phyloP scores from a whole-genome alignment of 2,888 invertebrate species.

The Rhogogaster chlorosoma region DNA sequence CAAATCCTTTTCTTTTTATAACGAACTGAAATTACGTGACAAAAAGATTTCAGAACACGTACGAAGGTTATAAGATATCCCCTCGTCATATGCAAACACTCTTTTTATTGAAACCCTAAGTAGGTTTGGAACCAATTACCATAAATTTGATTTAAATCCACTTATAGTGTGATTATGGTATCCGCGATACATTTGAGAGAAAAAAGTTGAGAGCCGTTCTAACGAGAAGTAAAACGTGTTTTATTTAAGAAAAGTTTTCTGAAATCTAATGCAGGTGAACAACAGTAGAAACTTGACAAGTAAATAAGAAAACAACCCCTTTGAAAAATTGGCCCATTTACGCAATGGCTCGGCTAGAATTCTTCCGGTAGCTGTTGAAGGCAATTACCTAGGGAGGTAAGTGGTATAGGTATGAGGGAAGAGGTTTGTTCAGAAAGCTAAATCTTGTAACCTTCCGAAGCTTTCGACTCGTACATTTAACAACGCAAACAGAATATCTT shows the following conservation, averaged over 20 bases:
- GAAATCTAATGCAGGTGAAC: neutral
- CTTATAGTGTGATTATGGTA: neutral
- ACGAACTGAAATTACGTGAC: neutral
- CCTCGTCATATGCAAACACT: neutral
- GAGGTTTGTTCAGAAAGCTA: constrained; percentile 39
- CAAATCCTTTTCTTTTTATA: neutral
- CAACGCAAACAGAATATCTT: neutral
- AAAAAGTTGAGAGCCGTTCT: neutral
- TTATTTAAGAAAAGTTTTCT: neutral
- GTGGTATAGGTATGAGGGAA: neutral
- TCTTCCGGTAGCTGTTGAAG: neutral
- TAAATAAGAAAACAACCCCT: constrained; percentile 17
- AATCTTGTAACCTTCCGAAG: neutral
- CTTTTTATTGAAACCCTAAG: neutral
- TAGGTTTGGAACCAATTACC: neutral
- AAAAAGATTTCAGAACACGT: neutral
- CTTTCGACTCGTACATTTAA: neutral
- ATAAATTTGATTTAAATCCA: constrained; percentile 10
- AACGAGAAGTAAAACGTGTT: neutral
- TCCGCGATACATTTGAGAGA: neutral
- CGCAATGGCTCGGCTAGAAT: constrained; percentile 5
- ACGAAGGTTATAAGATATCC: neutral
- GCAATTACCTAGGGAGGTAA: constrained; percentile 44
- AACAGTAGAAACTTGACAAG: neutral
- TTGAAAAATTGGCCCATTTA: neutral